These are phyloP conservation scores for Ganaspis sp. DNA, from an alignment of 1,140 invertebrate species.

Conservation along the genomic window DNA sequence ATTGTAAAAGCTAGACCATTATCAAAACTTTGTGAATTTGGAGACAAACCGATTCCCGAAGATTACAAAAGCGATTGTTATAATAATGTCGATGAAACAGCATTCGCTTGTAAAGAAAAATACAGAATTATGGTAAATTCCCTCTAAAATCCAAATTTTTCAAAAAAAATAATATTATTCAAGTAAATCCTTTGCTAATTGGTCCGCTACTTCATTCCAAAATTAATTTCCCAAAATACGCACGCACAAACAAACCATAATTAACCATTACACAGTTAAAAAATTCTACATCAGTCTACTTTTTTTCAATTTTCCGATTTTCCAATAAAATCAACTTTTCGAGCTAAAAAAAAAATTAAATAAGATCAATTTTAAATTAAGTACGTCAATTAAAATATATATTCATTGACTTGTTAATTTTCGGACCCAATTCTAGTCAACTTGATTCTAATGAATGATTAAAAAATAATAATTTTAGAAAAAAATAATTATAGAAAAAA, in stretches of 20 bases:
- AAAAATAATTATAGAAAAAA: too few relatives aligned
- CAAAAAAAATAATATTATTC: background rate
- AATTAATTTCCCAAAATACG: background rate
- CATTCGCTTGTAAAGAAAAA: constrained; percentile 90
- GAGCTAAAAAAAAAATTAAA: too few relatives aligned
- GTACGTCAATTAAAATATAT: too few relatives aligned
- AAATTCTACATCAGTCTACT: too few relatives aligned
- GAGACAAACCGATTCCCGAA: constrained; percentile 82
- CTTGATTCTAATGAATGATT: too few relatives aligned
- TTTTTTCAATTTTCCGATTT: too few relatives aligned
- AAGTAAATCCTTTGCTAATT: background rate
- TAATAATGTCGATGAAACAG: constrained; percentile 87
- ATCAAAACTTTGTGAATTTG: constrained; percentile 85
- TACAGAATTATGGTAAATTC: constrained; percentile 85
- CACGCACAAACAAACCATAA: background rate
- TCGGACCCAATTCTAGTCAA: too few relatives aligned
- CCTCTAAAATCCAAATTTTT: background rate
- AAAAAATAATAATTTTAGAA: too few relatives aligned
- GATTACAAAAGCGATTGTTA: constrained; percentile 90
- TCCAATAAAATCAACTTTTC: too few relatives aligned
- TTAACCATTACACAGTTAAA: too few relatives aligned
- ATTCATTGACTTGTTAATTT: too few relatives aligned
- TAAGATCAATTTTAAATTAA: too few relatives aligned
- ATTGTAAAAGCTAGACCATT: constrained; percentile 83
- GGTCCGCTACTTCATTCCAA: background rate